Conservation (phyloP, 2,113 vertebrate species). For the Copsychus sechellarum region DNA sequence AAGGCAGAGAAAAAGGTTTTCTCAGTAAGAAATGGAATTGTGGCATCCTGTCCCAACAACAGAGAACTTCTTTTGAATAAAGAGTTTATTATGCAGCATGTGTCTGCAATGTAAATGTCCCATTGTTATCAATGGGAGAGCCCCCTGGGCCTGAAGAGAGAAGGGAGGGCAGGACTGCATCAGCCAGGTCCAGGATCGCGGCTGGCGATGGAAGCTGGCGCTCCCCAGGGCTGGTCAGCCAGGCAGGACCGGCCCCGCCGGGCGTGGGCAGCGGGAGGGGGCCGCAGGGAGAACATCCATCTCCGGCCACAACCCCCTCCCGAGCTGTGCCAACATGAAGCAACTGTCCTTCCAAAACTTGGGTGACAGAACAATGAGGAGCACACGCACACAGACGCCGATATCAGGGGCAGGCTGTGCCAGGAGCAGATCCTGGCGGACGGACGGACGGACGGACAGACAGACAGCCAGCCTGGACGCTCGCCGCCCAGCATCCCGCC, state of each 20-base stretch:
- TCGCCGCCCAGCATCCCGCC: not conserved
- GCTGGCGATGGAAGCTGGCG: not conserved
- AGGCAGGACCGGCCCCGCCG: not conserved
- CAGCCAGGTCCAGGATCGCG: not conserved
- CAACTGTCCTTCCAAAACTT: not conserved
- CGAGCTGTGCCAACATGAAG: accelerated
- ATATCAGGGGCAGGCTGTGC: not conserved
- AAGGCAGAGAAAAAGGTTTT: not conserved
- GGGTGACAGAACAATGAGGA: not conserved
- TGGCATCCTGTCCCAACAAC: not conserved
- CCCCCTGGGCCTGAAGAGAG: not conserved
- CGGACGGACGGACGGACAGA: not conserved
- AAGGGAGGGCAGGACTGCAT: not conserved
- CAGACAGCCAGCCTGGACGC: not conserved
- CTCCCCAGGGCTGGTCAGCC: not conserved
- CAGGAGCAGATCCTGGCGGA: not conserved
- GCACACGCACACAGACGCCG: accelerated
- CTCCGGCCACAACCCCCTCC: not conserved
- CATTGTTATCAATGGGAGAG: not conserved
- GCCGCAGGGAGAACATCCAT: not conserved
- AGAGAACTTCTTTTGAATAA: not conserved
- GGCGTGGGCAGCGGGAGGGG: not conserved
- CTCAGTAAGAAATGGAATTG: not conserved
- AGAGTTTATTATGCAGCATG: not conserved
- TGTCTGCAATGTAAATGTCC: not conserved